A percentile compares a stretch with the other conserved stretches of the same genome.
phyloP scores from a whole-genome alignment of 2,888 invertebrate genomes.

The Apotomis betuletana region DNA sequence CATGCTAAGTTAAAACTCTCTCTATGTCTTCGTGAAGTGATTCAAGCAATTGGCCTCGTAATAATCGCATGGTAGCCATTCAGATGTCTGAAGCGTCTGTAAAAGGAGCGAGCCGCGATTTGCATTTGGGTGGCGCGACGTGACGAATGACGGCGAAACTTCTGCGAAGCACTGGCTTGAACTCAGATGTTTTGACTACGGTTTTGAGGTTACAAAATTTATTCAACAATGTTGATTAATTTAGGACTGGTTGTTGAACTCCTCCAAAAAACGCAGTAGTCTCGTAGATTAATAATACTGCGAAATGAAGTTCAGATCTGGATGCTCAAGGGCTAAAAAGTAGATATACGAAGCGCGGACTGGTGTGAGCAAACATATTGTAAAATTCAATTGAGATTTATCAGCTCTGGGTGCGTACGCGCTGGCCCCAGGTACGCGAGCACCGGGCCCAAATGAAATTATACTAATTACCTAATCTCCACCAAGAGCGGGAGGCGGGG shows the following conservation, averaged over 20 bases:
- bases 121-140: conserved; percentile 31
- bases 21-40: not conserved
- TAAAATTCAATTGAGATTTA: conserved; percentile 51
- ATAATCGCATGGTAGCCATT: conserved; percentile 18
- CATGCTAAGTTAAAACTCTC: conserved; percentile 5
- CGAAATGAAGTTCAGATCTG: too few relatives aligned
- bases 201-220: conserved; percentile 26
- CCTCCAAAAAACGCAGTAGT: not conserved
- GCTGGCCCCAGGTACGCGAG: conserved; percentile 54
- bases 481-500: conserved; percentile 70
- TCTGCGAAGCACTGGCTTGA: conserved; percentile 32
- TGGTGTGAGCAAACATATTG: conserved; percentile 47
- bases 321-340: not conserved
- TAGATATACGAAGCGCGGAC: conserved; percentile 28
- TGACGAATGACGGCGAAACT: not conserved
- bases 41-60: conserved; percentile 2
- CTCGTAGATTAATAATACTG: not conserved
- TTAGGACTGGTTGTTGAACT: not conserved
- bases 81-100: conserved; percentile 18
- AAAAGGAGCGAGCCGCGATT: conserved; percentile 31
- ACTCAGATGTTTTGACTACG: conserved; percentile 37
- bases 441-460: conserved; percentile 73
- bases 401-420: conserved; percentile 53
- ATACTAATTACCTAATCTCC: conserved; percentile 78
- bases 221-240: conserved; percentile 18